Base-by-base conservation (phyloP, 2,888 invertebrate species). In the Ceratothoa steindachneri region DNA sequence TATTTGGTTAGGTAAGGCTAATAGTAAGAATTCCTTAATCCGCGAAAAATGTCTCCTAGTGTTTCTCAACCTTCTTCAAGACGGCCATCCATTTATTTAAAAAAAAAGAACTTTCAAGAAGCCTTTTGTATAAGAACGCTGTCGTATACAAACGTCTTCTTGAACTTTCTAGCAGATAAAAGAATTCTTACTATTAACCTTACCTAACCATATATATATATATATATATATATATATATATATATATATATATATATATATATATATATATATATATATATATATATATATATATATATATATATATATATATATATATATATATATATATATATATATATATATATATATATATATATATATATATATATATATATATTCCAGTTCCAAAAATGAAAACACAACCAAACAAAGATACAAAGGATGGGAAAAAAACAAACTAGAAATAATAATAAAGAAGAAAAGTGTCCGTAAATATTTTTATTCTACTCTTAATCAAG, bases 221-320 rank as follows among this genome's bases (percentile, higher is more conserved):
- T 60, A 60, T 55, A 60, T 60, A 60, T 60, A 60, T 60, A 4
- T 60, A 60, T 60, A 60, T 60, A 60, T 60, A 60, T 60, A 60
- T 60, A 60, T 60, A 60, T 60, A 60, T 60, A 60, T 60, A 60
- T 55, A 60, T 60, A 60, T 60, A 60, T 24, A 60, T 51, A 51
- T 51, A 51, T 51, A 51, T 51, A 51, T 51, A 51, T 51, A 51
- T 51, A 51, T 51, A 51, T 51, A 2, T 51, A 51, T 51, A 2
- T 41, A 2, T 51, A 51, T 51, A 51, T 51, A 51, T 51, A 51
- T 51, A 51, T 51, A 51, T 51, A 51, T 51, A 51, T 51, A 51
- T 51, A 51, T 51, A 51, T 51, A 51, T 51, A 51, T 51, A 51
- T 51, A 51, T 41, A 51, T 51, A 51, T 51, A 51, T 51, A 51